A percentile compares a stretch with the other conserved stretches of the same genome.
These are phyloP conservation scores for Cephus pulcher DNA, from an alignment of 2,888 invertebrate genomes.

Conservation along the genomic window DNA sequence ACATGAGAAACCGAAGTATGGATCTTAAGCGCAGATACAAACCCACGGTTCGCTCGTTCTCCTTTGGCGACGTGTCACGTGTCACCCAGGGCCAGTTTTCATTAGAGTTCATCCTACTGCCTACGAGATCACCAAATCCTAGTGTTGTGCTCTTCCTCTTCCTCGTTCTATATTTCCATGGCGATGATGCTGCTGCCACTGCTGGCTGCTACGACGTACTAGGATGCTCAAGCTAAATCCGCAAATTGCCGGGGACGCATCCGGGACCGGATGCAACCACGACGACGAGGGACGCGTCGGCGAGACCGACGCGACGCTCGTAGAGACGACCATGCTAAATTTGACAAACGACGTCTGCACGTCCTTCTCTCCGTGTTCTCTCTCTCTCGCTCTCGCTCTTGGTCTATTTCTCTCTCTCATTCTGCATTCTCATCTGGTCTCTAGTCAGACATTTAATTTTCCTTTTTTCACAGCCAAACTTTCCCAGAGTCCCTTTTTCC, in stretches of 20 bases:
- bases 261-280: background rate
- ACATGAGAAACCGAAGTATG: constrained; percentile 55
- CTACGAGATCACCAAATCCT: background rate
- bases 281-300: background rate
- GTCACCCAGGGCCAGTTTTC: background rate
- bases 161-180: background rate
- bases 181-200: background rate
- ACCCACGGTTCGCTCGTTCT: background rate
- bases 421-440: background rate
- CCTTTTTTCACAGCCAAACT: constrained; percentile 4
- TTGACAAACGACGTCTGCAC: constrained; percentile 12
- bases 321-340: background rate
- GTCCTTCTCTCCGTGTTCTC: constrained; percentile 23
- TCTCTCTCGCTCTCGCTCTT: constrained; percentile 9
- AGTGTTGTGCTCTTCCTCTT: background rate
- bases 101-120: background rate
- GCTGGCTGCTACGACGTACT: background rate
- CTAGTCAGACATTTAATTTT: background rate
- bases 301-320: background rate
- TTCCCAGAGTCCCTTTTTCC: background rate
- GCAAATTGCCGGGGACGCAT: background rate
- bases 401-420: background rate
- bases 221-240: background rate
- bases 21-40: constrained; percentile 33
- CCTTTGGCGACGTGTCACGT: background rate